Base-by-base conservation (phyloP, 2,113 vertebrate species). In the Murina feae region DNA sequence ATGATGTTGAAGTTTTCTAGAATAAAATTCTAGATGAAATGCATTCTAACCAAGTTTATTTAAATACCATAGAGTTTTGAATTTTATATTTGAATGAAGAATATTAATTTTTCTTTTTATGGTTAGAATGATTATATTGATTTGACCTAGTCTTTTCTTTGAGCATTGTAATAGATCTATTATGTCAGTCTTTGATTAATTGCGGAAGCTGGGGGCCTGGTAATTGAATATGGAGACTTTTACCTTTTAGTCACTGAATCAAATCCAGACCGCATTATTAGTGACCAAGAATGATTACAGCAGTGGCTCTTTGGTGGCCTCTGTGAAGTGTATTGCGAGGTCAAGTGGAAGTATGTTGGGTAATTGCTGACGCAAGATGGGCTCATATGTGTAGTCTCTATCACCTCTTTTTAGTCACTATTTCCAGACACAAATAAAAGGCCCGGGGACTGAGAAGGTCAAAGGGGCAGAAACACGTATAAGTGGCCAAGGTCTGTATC, bases 191-290 rank as follows among this genome's bases (percentile, higher is more conserved):
- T 96, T 96, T 97, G 95, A 96, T 97, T 97, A 97, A 97, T 66
- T 96, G 91, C 84, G 71, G 81, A 95, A 96, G 94, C 71, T 87
- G 60, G 60, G 86, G 93, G 53, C 84, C 66, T 95, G 60, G 83
- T 97, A 97, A 97, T 97, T 96, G 96, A 94, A 96, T 97, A 96
- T 91, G 93, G 80, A 95, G 90, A 94, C 91, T 97, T 95, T 97
- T 85, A 96, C 97, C 95, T 93, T 76, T 78, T 90, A 95, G 89
- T 96, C 97, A 96, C 83, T 97, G 96, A 97, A 97, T 97, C 94
- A 95, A 97, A 97, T 96, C 94, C 91, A 87, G 86, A n/a, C 91
- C 90, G 95, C 97, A 96, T 95, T 93, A 94, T 84, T 96, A 96
- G 91, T 95, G 87, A 97, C 86, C 95, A 94, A 94, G 83, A 97